A percentile compares a stretch with the other conserved stretches of the same genome.
phyloP scores from a whole-genome alignment of 1,140 invertebrate species.

The Paramacrobiotus metropolitanus region DNA sequence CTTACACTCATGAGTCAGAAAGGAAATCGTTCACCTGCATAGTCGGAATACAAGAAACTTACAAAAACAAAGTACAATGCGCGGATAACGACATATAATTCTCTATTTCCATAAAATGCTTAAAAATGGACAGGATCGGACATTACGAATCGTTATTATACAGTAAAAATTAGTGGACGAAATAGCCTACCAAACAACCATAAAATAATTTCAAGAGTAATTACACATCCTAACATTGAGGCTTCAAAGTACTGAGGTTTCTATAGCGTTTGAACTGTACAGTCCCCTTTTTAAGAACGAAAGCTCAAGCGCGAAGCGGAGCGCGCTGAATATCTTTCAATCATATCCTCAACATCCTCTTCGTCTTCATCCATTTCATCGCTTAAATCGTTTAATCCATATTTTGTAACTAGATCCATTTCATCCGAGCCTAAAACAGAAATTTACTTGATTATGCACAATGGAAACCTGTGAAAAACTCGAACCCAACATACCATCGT shows the following conservation, averaged over 20 bases:
- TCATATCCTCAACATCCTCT: neutral
- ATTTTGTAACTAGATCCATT: constrained; percentile 1
- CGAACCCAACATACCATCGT: neutral
- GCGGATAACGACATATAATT: too few relatives aligned
- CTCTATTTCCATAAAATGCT: too few relatives aligned
- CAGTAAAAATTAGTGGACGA: neutral
- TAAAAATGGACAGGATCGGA: neutral
- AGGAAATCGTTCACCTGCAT: too few relatives aligned
- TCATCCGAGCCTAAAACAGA: neutral
- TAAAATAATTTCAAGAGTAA: neutral
- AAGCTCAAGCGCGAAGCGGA: neutral
- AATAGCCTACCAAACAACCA: neutral
- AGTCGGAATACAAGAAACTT: too few relatives aligned
- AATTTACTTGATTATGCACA: neutral
- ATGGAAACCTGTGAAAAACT: neutral
- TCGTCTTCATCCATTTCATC: neutral
- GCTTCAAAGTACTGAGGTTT: too few relatives aligned
- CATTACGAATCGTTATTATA: neutral
- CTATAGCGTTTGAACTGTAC: too few relatives aligned
- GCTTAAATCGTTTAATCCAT: neutral
- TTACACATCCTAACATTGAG: too few relatives aligned
- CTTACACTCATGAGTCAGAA: too few relatives aligned
- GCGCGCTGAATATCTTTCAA: neutral
- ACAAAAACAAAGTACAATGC: too few relatives aligned
- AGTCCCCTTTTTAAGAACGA: too few relatives aligned